Evolutionary conservation across 35 echinoderm and acorn worm species (phyloP), one percentile per base, ranked within the genome.

Genomic region (Heliocidaris tuberculata): DNA sequence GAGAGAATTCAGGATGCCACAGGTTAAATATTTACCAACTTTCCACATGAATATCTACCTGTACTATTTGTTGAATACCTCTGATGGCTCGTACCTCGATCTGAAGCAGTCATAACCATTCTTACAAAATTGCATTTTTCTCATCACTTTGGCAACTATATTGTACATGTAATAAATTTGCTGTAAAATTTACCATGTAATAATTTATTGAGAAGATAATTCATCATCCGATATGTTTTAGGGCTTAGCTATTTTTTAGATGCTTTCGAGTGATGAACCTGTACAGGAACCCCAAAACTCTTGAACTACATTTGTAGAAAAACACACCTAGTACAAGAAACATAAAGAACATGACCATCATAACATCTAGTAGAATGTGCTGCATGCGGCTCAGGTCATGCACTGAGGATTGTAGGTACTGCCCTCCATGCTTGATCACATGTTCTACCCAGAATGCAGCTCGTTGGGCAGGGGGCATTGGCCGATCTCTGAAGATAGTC

Each of bases 381-480:
- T 93, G 91, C 91, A 93, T 93, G 16, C 48, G 91, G 50, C 50
- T 93, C 91, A 93, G 50, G n/a, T 59, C 91, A 30, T 30, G 31
- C 2, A 48, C 91, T n/a, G 91, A 19, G n/a, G 91, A 93, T 48
- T 93, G 91, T 7, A 93, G 91, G 32, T 93, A 93, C 49, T 93
- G 17, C 15, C 91, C 91, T 59, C 91, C 91, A 31, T 93, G 91
- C 91, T 93, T 93, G 91, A 93, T 93, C 47, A 93, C 91, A 30
- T 93, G 91, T 16, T 93, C 91, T 59, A 93, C 50, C 91, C 91
- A 93, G 91, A 93, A 93, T 21, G 91, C 91, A 30, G 91, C 91
- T 59, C 91, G 47, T 29, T 93, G 91, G 15, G 91, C 91, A 30
- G 91, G 91, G 15, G 91, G 91, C 91, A 93, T 93, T 16, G 91